These are phyloP conservation scores for Varroa destructor DNA, from an alignment of 1,140 invertebrate genomes.

Conservation along the genomic window DNA sequence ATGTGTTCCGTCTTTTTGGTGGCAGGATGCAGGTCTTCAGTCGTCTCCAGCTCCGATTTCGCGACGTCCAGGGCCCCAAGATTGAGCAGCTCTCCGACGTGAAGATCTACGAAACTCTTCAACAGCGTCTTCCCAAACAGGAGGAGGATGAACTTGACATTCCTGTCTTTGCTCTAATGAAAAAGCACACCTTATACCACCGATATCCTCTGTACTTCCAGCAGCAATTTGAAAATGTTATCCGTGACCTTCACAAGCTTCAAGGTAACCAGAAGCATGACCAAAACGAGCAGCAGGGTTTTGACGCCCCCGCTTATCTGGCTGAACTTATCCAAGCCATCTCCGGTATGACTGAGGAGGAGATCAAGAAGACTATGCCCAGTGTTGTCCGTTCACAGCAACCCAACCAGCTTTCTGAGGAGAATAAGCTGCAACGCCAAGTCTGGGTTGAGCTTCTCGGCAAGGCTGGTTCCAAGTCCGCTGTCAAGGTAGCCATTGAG, in stretches of 20 bases:
- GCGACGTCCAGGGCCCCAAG: neutral
- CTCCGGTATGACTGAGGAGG: slow-evolving; percentile 16
- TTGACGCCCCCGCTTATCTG: slow-evolving; percentile 8
- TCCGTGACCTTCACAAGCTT: slow-evolving; percentile 15
- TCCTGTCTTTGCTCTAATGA: slow-evolving; percentile 16
- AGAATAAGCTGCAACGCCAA: slow-evolving; percentile 3
- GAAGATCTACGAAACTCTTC: slow-evolving; percentile 5
- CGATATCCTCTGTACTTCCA: slow-evolving; percentile 4
- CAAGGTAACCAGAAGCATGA: slow-evolving; percentile 1
- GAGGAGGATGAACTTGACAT: slow-evolving; percentile 7
- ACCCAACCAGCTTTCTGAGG: neutral
- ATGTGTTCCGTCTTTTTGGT: slow-evolving; percentile 14
- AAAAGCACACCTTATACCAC: neutral
- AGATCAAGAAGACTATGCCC: slow-evolving; percentile 12
- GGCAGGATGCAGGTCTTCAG: slow-evolving; percentile 11
- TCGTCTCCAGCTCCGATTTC: slow-evolving; percentile 13
- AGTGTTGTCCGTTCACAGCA: neutral
- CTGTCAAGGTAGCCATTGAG: slow-evolving; percentile 9
- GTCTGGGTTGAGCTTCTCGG: slow-evolving; percentile 21
- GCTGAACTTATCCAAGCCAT: slow-evolving; percentile 20
- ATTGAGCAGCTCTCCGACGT: neutral
- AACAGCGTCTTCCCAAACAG: slow-evolving; percentile 6
- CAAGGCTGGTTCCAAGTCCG: slow-evolving; percentile 24
- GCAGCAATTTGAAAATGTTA: neutral
- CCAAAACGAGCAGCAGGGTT: neutral